Base-by-base conservation (phyloP, 2,113 vertebrate genomes). In the Pseudorhombus dupliciocellatus region DNA sequence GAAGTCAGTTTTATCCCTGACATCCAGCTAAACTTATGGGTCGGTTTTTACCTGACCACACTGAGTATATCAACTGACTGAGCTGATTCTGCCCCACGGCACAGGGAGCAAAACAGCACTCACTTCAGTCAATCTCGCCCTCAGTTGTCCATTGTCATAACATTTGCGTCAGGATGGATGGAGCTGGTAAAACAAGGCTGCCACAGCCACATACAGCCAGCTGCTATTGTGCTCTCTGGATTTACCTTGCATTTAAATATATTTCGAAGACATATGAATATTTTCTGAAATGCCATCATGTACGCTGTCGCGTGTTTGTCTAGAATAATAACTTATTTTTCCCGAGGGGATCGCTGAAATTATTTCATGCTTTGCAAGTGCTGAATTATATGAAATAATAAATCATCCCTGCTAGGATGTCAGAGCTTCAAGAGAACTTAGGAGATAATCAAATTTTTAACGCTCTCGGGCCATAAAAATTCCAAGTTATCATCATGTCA, bases 381-480 rank as follows among this genome's bases (percentile, higher is more conserved):
- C 68, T 40, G 26, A 72, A 61, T 67, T 67, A 54, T 68, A 69
- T 54, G 28, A 64, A 64, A 77, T 59, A 64, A 64, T 66, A 50
- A 70, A 51, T 70, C 22, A 66, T 68, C 58, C 63, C 37, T 53
- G 60, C 56, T 31, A 7, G 28, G 37, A 50, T 65, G 64, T 69
- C 69, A 21, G 22, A 14, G 11, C 34, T 63, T 81, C 73, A 81
- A 50, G 53, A 65, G 21, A 68, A 42, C 21, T 56, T 60, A 34
- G 61, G 67, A 60, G 34, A 69, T 26, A 70, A 70, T 57, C 30
- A 37, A 52, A 31, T 74, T 70, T 66, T 46, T 57, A 37, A 66
- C 42, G 16, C 12, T 66, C 40, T 26, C 30, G 24, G 20, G 60
- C 26, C 34, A 68, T 58, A 46, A 46, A 68, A 68, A 64, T 7